Evolutionary conservation across 92 coral and sea anemone species (phyloP), one percentile per base, ranked within the genome.

Genomic region (Paragorgia papillata): DNA sequence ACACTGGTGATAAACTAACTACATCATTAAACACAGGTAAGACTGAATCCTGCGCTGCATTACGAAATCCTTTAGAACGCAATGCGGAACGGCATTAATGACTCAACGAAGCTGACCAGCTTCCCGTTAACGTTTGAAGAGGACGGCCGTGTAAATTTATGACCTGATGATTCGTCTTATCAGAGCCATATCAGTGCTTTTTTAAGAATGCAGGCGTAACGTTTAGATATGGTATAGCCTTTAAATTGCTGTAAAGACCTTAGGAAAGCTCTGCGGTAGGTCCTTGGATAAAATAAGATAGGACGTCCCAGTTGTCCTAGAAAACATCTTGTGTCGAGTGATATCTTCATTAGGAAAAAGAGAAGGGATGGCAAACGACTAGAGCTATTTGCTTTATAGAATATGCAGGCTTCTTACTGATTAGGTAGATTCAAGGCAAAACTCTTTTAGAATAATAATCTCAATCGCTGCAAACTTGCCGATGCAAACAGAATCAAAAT

Each of bases 131-230:
- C n/a, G n/a, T n/a, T n/a, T n/a, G n/a, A n/a, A 4, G 30, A 2
- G 28, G 62, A 4, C 30, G 18, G 62, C 76, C 27, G 28, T 26
- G 24, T 33, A 35, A 71, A 55, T 30, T 53, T 53, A 31, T 54
- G 64, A 55, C 15, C 7, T 32, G 50, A 31, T 55, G 48, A 55
- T 71, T 10, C 24, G 2, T 37, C 78, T 71, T 71, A 71, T 71
- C 78, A 31, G 10, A 10, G 64, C 9, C 64, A 25, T 71, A 71
- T 71, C 78, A 71, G 78, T 55, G 78, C 48, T 55, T 54, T 44
- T 55, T 34, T 71, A 71, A 35, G 78, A 33, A 34, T 53, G 49
- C 78, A 71, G 78, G 78, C 78, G 78, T 71, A 71, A 71, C 78
- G 15, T 31, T 34, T 29, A 53, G 78, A 71, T 71, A 71, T 55